A percentile compares a stretch with the other conserved stretches of the same genome.
These are phyloP conservation scores for Spinus pinus DNA, from an alignment of 2,797 vertebrate genomes.

Conservation along the genomic window DNA sequence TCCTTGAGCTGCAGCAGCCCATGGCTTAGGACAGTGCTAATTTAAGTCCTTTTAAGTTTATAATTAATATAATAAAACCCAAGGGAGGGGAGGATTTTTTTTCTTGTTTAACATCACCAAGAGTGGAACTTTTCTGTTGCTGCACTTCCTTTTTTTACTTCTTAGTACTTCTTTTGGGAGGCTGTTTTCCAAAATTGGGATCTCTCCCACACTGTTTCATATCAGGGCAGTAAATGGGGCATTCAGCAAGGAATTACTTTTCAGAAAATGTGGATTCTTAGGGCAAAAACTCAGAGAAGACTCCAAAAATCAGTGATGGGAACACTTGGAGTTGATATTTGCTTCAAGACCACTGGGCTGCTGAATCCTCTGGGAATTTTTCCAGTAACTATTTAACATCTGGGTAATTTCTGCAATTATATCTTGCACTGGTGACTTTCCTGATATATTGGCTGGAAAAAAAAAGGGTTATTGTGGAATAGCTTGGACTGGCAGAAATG, in stretches of 20 bases:
- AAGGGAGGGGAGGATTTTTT: not conserved
- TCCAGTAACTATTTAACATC: not conserved
- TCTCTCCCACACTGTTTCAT: not conserved
- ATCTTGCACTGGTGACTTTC: not conserved
- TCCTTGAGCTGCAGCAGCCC: not conserved
- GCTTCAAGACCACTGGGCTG: not conserved
- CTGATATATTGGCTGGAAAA: not conserved
- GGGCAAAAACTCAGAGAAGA: not conserved
- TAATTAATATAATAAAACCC: not conserved
- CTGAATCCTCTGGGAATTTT: not conserved
- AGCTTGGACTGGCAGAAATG: not conserved
- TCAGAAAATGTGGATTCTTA: not conserved
- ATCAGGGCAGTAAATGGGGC: not conserved
- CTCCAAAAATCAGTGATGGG: not conserved
- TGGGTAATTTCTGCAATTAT: fast-evolving
- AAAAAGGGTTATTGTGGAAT: not conserved
- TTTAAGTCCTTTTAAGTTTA: not conserved
- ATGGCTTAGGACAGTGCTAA: not conserved
- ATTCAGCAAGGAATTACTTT: not conserved
- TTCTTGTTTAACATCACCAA: not conserved
- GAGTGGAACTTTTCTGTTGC: not conserved
- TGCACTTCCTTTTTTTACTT: not conserved
- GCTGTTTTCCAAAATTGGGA: not conserved
- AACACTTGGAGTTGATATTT: not conserved
- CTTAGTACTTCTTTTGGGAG: not conserved